Percentiles rank a stretch among this genome's conserved stretches.
Conservation (phyloP, 2,113 vertebrate genomes). For the Zingel zingel region DNA sequence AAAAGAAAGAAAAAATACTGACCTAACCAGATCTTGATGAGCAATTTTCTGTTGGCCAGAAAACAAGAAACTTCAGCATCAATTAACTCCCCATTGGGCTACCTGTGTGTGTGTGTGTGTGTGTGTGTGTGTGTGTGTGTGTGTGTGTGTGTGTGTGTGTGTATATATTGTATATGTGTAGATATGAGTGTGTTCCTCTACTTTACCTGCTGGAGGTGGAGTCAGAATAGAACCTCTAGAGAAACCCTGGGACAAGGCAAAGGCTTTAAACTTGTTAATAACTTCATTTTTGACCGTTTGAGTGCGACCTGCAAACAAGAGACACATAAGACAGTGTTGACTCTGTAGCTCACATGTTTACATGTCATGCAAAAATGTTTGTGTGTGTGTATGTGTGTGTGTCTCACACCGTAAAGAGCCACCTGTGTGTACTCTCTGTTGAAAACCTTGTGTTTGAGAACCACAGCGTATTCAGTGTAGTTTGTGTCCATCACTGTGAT, state of each 20-base stretch:
- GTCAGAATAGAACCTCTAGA: slow-evolving; percentile 79
- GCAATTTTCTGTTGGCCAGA: slow-evolving; percentile 71
- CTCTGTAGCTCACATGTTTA: not conserved
- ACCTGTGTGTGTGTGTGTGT: not conserved
- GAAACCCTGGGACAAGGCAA: slow-evolving; percentile 74
- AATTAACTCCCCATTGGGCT: too few relatives aligned
- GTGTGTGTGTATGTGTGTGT: not conserved
- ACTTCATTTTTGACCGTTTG: slow-evolving; percentile 61
- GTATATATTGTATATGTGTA: not conserved
- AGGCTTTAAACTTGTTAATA: slow-evolving; percentile 79
- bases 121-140: not conserved
- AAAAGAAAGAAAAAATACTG: not conserved
- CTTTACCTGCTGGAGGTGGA: slow-evolving; percentile 76
- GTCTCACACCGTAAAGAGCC: slow-evolving; percentile 82
- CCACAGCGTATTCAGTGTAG: slow-evolving; percentile 84
- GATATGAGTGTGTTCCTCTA: not conserved
- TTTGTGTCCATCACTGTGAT: slow-evolving; percentile 86
- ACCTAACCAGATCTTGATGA: slow-evolving; percentile 63
- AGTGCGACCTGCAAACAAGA: slow-evolving; percentile 73
- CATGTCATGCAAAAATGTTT: not conserved
- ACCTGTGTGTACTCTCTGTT: slow-evolving; percentile 83
- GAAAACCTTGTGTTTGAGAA: slow-evolving; percentile 84
- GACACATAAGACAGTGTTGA: not conserved
- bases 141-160: not conserved
- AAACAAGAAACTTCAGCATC: not conserved